A percentile compares a stretch with the other conserved stretches of the same genome.
These are phyloP conservation scores for Myxocyprinus asiaticus DNA, from an alignment of 2,113 vertebrate genomes.

Conservation along the genomic window DNA sequence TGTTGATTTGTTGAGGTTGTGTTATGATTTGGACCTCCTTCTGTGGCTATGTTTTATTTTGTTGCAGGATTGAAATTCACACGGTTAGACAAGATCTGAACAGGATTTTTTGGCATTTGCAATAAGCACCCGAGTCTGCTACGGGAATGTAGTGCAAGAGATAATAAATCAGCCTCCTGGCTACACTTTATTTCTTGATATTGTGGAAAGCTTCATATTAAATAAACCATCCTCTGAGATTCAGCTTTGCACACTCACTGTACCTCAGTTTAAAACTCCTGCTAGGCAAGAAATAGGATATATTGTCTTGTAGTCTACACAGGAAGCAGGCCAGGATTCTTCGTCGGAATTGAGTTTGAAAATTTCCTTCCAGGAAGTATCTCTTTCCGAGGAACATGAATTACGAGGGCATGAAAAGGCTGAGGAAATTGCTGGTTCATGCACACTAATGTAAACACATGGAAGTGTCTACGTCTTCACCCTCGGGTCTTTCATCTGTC, in stretches of 20 bases:
- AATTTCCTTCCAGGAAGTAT: constrained; percentile 13
- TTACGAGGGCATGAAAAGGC: constrained; percentile 27
- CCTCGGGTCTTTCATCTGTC: constrained; percentile 22
- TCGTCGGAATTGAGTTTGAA: constrained; percentile 10
- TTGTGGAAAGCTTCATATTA: constrained; percentile 53
- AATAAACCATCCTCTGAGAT: constrained; percentile 62
- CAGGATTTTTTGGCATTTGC: constrained; percentile 20
- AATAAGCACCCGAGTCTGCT: constrained; percentile 16
- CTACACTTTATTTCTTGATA: constrained; percentile 55
- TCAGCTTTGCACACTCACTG: neutral
- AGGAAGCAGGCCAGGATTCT: constrained; percentile 30
- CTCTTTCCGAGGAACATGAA: constrained; percentile 24
- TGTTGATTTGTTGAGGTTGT: neutral
- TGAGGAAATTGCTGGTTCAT: constrained; percentile 28
- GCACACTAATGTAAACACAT: constrained; percentile 28
- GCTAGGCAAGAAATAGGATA: too few species aligned
- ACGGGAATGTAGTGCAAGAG: constrained; percentile 39
- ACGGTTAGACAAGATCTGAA: neutral
- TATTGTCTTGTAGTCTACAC: too few species aligned
- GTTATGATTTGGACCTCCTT: neutral
- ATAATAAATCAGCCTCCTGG: constrained; percentile 52
- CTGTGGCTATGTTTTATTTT: neutral
- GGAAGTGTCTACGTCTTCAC: constrained; percentile 10
- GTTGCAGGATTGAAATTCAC: neutral
- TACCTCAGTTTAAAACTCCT: too few species aligned